Evolutionary conservation across 2,888 invertebrate species (phyloP).

Genomic region (Axea sp.): DNA sequence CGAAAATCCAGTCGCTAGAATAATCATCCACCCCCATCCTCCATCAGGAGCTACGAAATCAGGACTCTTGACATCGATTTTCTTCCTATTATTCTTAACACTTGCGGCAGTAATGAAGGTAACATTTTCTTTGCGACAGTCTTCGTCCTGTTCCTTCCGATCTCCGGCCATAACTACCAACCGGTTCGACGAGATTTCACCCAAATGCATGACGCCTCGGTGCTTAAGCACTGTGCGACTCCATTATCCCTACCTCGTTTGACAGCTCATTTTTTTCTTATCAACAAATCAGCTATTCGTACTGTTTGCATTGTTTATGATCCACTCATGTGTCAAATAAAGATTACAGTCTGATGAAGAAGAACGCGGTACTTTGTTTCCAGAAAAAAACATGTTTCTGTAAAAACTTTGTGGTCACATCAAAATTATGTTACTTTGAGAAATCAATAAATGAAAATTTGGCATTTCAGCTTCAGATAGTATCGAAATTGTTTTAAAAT

Average conservation of each 20-base stretch:
- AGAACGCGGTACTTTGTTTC: no score
- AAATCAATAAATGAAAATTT: no score
- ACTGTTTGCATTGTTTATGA: conserved; percentile 1
- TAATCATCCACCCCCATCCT: conserved; percentile 89
- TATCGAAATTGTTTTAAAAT: no score
- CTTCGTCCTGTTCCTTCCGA: conserved; percentile 57
- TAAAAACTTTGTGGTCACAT: no score
- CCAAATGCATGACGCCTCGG: conserved; percentile 40
- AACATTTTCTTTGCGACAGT: conserved; percentile 11
- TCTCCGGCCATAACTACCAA: conserved; percentile 57
- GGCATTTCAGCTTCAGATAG: no score
- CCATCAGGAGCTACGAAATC: conserved; percentile 87
- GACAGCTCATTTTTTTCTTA: conserved; percentile 11
- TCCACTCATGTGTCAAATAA: background rate
- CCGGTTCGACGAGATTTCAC: conserved; percentile 48
- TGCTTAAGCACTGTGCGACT: conserved; percentile 26
- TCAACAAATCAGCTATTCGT: conserved; percentile 21
- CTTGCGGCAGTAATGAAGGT: background rate
- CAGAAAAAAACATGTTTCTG: no score
- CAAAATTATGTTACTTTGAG: no score
- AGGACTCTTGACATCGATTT: conserved; percentile 37
- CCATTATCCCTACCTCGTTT: conserved; percentile 49
- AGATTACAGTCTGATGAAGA: no score
- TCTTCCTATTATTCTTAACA: conserved; percentile 12
- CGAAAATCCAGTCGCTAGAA: conserved; percentile 85